Evolutionary conservation across 2,888 invertebrate species (phyloP), one percentile per base, ranked within the genome.

Genomic region (Pyrrhosoma nymphula): DNA sequence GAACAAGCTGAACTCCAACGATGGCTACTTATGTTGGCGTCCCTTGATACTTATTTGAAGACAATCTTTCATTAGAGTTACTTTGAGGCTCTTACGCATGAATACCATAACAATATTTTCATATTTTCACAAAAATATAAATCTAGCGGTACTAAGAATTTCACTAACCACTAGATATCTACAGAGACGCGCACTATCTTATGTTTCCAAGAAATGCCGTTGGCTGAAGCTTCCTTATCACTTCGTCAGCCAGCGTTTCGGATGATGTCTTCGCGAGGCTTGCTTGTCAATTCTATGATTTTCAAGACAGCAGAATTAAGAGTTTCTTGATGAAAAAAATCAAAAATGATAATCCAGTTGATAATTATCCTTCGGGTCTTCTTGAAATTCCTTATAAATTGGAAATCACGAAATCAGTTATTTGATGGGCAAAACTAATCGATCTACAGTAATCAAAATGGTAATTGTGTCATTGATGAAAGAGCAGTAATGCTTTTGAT

Each of bases 231-330:
- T 93, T 75, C 93, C 69, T 93, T 93, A 93, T 93, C 93, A 93
- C 93, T 69, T 93, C 93, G 93, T 93, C 93, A 93, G 93, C 93
- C 93, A 93, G 93, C 93, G 93, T 69, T 75, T 69, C 69, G 93
- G 75, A 93, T 75, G 93, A 69, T 69, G 93, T 93, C 82, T 35
- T 35, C 12, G 0, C 12, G 35, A 82, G 16, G n/a, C 4, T 35
- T 4, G 82, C 16, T 30, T 82, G 82, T 35, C 82, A 82, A 82
- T 82, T 35, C 35, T 35, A n/a, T n/a, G 82, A 30, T 30, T 35
- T 0, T 8, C 18, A 35, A 35, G 82, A 30, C 60, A 14, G 35
- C 16, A 35, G 82, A 1, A 16, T 35, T 30, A 82, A 30, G 14
- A 14, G 35, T 35, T 3, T 14, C n/a, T 69, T 26, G 14, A 30